Percentiles rank a stretch among this genome's conserved stretches.
These are phyloP conservation scores for Gymnogyps californianus DNA, from an alignment of 2,113 vertebrate species.

Conservation along the genomic window DNA sequence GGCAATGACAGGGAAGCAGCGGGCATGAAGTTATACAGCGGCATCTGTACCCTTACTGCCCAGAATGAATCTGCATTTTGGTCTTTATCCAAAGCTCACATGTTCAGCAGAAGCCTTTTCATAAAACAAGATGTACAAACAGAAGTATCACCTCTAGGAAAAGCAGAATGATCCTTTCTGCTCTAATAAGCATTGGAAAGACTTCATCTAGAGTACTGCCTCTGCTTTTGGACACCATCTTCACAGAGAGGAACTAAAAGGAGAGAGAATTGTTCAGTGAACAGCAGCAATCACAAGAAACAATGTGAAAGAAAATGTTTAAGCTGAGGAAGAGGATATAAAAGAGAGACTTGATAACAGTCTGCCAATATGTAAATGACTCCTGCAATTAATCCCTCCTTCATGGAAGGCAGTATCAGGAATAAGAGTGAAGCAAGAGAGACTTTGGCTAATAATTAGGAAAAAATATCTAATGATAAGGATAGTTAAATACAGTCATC, in stretches of 20 bases:
- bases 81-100: not conserved
- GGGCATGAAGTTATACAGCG: fast-evolving
- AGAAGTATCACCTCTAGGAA: not conserved
- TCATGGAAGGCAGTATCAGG: not conserved
- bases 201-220: not conserved
- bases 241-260: not conserved
- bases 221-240: not conserved
- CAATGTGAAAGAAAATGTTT: not conserved
- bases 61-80: not conserved
- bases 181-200: constrained; percentile 4
- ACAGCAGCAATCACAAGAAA: not conserved
- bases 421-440: not conserved
- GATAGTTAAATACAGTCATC: not conserved
- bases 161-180: not conserved
- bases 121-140: not conserved
- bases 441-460: not conserved
- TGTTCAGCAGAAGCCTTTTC: not conserved
- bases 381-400: not conserved
- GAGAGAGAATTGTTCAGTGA: not conserved
- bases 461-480: not conserved
- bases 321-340: not conserved
- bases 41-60: not conserved
- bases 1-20: not conserved
- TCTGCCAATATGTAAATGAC: not conserved
- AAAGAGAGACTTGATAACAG: not conserved